Evolutionary conservation across 37 sponge, comb jelly and placozoan species (phyloP).

Genomic region (Theonella swinhoei): DNA sequence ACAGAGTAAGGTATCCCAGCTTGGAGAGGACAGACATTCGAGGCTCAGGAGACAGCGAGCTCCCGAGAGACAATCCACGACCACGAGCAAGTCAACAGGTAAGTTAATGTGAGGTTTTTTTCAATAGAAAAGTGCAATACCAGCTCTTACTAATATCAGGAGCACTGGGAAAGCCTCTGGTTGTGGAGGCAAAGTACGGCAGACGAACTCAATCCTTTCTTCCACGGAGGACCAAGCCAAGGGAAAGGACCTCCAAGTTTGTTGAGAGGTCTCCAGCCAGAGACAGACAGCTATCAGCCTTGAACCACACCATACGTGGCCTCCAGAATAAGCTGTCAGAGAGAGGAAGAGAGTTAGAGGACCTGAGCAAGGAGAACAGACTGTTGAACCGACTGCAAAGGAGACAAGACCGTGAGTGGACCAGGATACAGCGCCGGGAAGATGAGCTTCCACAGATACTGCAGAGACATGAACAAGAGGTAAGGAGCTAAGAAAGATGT

Average conservation of each 20-base stretch:
- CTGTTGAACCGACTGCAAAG: slow-evolving; percentile 57
- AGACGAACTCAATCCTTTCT: not conserved
- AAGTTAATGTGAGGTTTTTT: too few relatives aligned
- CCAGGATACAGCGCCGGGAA: slow-evolving; percentile 27
- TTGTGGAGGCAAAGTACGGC: not conserved
- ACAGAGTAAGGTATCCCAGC: not conserved
- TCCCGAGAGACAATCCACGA: not conserved
- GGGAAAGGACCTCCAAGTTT: not conserved
- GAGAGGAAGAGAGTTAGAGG: slow-evolving; percentile 27
- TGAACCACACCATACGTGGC: slow-evolving; percentile 16
- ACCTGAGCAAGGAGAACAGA: slow-evolving; percentile 59
- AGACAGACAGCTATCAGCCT: slow-evolving; percentile 53
- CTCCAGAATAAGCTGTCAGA: slow-evolving; percentile 42
- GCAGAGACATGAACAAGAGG: slow-evolving; percentile 54
- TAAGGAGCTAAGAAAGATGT: not conserved
- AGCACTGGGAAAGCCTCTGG: not conserved
- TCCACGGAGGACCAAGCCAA: not conserved
- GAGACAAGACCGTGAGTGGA: slow-evolving; percentile 59
- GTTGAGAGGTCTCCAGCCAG: slow-evolving; percentile 12
- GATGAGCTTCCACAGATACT: slow-evolving; percentile 72
- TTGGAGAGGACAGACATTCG: not conserved
- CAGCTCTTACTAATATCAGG: too few relatives aligned
- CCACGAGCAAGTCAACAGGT: not conserved
- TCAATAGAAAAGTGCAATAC: too few relatives aligned
- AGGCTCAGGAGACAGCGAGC: not conserved